Percentiles rank a stretch among this genome's conserved stretches.
Evolutionary conservation across 2,888 invertebrate species (phyloP).

Genomic region (Nomada hirtipes): DNA sequence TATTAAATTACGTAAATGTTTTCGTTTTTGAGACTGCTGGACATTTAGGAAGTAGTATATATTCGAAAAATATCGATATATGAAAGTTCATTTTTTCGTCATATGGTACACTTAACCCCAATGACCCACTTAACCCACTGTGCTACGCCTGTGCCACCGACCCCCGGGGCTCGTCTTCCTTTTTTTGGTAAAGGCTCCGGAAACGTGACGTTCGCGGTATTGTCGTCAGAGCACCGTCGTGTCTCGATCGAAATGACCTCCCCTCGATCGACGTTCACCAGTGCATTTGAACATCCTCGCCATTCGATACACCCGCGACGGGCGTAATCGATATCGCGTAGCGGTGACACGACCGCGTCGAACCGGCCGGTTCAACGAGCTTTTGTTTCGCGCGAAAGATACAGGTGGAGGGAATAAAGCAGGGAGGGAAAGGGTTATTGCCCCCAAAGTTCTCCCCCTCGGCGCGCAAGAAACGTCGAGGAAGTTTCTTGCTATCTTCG

Average conservation of each 20-base stretch:
- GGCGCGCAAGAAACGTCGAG: slow-evolving; percentile 1
- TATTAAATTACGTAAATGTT: too few relatives aligned
- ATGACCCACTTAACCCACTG: too few relatives aligned
- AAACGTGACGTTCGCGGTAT: background rate
- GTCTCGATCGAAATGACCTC: slow-evolving; percentile 35
- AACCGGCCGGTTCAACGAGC: background rate
- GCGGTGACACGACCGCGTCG: background rate
- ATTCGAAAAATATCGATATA: too few relatives aligned
- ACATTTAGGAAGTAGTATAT: too few relatives aligned
- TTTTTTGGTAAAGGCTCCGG: slow-evolving; percentile 27
- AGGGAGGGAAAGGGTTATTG: slow-evolving; percentile 18
- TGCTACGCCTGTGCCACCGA: background rate
- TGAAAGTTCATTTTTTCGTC: too few relatives aligned
- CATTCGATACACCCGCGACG: slow-evolving; percentile 30
- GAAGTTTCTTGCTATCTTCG: slow-evolving; percentile 19
- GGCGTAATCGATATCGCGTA: slow-evolving; percentile 42
- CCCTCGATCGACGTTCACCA: slow-evolving; percentile 31
- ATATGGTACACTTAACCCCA: too few relatives aligned
- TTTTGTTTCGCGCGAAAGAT: slow-evolving; percentile 7
- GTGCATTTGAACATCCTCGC: slow-evolving; percentile 6
- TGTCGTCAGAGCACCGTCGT: slow-evolving; percentile 13
- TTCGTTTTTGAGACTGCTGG: too few relatives aligned
- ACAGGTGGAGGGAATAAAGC: background rate
- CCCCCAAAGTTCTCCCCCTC: slow-evolving; percentile 14
- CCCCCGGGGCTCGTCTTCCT: slow-evolving; percentile 28